A percentile compares a stretch with the other conserved stretches of the same genome.
phyloP scores from a whole-genome alignment of 1,140 invertebrate genomes.

The Listronotus oregonensis region DNA sequence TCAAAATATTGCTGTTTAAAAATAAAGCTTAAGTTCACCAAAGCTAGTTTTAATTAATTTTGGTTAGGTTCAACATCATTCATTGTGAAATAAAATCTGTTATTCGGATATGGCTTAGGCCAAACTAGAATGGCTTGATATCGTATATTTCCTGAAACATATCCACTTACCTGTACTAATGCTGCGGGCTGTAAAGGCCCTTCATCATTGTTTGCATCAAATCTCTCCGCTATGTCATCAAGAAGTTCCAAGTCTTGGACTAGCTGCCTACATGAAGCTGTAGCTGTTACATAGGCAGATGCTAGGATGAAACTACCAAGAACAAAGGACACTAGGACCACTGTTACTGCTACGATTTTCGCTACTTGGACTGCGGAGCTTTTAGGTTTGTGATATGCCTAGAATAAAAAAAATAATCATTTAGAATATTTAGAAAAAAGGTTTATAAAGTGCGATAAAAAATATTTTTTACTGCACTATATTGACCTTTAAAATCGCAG shows the following conservation, averaged over 20 bases:
- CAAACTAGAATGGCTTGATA: too few relatives aligned
- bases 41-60: too few relatives aligned
- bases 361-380: conserved; percentile 80
- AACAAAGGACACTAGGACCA: conserved; percentile 76
- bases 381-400: conserved; percentile 78
- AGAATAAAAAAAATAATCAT: conserved; percentile 44
- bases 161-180: conserved; percentile 57
- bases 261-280: conserved; percentile 71
- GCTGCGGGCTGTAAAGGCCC: conserved; percentile 58
- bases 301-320: conserved; percentile 79
- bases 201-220: conserved; percentile 38
- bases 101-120: too few relatives aligned
- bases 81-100: too few relatives aligned
- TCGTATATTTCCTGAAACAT: too few relatives aligned
- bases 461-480: too few relatives aligned
- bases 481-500: too few relatives aligned
- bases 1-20: too few relatives aligned
- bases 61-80: too few relatives aligned
- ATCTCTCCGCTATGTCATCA: conserved; percentile 60
- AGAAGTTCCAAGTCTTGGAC: conserved; percentile 70
- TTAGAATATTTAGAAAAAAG: too few relatives aligned
- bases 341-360: conserved; percentile 76
- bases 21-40: too few relatives aligned
- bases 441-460: too few relatives aligned
- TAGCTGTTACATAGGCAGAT: conserved; percentile 78